Evolutionary conservation across 2,797 vertebrate genomes (phyloP), one percentile per base, ranked within the genome.

Genomic region (Sardinella longiceps): DNA sequence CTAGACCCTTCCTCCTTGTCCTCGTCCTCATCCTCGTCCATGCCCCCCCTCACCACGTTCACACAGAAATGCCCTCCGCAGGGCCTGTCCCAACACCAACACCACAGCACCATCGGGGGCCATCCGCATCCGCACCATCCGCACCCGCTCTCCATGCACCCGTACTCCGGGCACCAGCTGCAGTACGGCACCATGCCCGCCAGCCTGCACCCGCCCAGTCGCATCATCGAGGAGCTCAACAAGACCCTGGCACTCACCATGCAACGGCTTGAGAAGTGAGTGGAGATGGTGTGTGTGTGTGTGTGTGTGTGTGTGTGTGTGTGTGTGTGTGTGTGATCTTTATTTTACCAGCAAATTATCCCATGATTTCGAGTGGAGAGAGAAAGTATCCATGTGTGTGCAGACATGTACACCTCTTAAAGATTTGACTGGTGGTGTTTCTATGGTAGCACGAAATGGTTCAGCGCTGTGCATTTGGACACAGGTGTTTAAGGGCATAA

Each of bases 141-240:
- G 15, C 53, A 77, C 70, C 70, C 70, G 18, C 33, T 77, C 15
- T 39, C 37, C 5, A 9, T 37, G 33, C 93, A 94, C 80, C 93
- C 94, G 46, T 96, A 97, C 92, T 97, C 97, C 12, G 46, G 46
- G 39, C 96, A 98, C 87, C 97, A 98, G 94, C 96, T 98, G 14
- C 97, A 98, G 91, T 99, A 98, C 0, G 95, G 97, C 90, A 94
- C 96, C 92, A 93, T 96, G 89, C 93, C 95, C 0, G 92, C 96
- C 87, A 91, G 95, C 85, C 90, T 95, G 84, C 98, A 98, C 85
- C 83, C 92, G 1, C 94, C 96, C 85, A 99, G 97, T 89, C 96
- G 98, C 90, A 98, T 99, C 95, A 99, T 99, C 0, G 98, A 98
- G 70, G 98, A 99, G 91, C 96, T 99, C 90, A 99, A 98, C 93